Percentiles rank a stretch among this genome's conserved stretches.
phyloP scores from a whole-genome alignment of 2,797 vertebrate genomes.

The Sternotherus odoratus region DNA sequence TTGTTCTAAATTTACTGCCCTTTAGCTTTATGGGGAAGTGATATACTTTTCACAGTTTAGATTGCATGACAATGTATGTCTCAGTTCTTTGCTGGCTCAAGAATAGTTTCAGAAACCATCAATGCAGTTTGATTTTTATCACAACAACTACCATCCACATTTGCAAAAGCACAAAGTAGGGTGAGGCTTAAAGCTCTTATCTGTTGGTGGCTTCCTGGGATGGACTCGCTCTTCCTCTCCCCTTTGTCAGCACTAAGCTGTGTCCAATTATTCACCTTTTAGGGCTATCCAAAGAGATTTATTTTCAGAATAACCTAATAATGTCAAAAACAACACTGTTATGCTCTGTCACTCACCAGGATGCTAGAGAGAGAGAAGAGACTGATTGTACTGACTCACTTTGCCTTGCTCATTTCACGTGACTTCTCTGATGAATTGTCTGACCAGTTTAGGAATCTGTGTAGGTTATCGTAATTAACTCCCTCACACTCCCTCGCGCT shows the following conservation, averaged over 20 bases:
- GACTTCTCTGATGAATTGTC: slow-evolving; percentile 66
- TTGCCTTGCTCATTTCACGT: slow-evolving; percentile 66
- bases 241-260: slow-evolving; percentile 69
- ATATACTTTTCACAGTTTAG: background rate
- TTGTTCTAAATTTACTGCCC: slow-evolving; percentile 46
- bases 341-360: slow-evolving; percentile 67
- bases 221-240: background rate
- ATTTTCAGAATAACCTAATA: slow-evolving; percentile 77
- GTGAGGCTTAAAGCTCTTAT: slow-evolving; percentile 13
- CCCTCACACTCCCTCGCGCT: slow-evolving; percentile 65
- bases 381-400: slow-evolving; percentile 16
- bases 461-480: slow-evolving; percentile 69
- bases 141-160: slow-evolving; percentile 29
- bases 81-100: slow-evolving; percentile 33
- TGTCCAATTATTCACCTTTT: slow-evolving; percentile 76
- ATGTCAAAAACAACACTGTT: slow-evolving; percentile 73
- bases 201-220: slow-evolving; percentile 30
- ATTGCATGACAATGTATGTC: slow-evolving; percentile 36
- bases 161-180: slow-evolving; percentile 30
- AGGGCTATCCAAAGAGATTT: slow-evolving; percentile 74
- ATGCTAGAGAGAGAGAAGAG: slow-evolving; percentile 43
- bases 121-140: slow-evolving; percentile 27
- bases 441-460: slow-evolving; percentile 64
- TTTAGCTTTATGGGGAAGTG: slow-evolving; percentile 50
- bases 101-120: slow-evolving; percentile 54